phyloP scores from a whole-genome alignment of 1,140 invertebrate genomes.

The Drosophila ananassae region DNA sequence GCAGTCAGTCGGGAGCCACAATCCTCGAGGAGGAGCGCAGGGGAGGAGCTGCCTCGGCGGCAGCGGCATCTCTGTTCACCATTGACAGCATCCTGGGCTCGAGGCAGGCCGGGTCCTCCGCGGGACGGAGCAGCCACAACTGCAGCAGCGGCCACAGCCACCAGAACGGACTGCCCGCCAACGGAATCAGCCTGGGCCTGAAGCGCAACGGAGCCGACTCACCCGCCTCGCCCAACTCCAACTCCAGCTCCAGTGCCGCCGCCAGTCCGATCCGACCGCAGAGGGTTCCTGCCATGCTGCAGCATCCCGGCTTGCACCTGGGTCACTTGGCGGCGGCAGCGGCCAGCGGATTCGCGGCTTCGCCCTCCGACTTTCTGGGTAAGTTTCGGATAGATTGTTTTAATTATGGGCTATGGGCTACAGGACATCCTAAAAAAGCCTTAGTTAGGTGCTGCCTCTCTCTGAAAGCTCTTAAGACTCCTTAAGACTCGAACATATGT shows the following conservation, averaged over 20 bases:
- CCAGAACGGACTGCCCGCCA: constrained; percentile 41
- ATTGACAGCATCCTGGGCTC: constrained; percentile 91
- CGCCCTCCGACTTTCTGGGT: constrained; percentile 91
- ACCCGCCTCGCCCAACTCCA: constrained; percentile 77
- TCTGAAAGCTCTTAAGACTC: too few species aligned
- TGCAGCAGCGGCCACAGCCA: constrained; percentile 24
- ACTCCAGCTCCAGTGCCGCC: constrained; percentile 83
- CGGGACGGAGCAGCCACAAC: constrained; percentile 28
- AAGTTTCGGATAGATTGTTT: constrained; percentile 64
- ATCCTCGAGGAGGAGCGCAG: constrained; percentile 81
- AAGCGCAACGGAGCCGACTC: constrained; percentile 72
- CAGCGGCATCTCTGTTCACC: constrained; percentile 89
- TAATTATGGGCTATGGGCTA: background rate
- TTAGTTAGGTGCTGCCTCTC: too few species aligned
- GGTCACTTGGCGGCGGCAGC: constrained; percentile 86
- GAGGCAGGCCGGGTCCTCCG: constrained; percentile 28
- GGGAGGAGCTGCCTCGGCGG: constrained; percentile 85
- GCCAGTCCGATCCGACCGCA: constrained; percentile 84
- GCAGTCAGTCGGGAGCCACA: constrained; percentile 75
- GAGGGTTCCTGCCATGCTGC: constrained; percentile 84
- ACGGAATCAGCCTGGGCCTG: constrained; percentile 40
- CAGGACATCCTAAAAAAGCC: too few species aligned
- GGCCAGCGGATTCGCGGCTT: constrained; percentile 85
- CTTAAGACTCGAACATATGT: background rate
- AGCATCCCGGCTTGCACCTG: constrained; percentile 85